Conservation (phyloP, 2,113 vertebrate species). For the Pseudois nayaur region DNA sequence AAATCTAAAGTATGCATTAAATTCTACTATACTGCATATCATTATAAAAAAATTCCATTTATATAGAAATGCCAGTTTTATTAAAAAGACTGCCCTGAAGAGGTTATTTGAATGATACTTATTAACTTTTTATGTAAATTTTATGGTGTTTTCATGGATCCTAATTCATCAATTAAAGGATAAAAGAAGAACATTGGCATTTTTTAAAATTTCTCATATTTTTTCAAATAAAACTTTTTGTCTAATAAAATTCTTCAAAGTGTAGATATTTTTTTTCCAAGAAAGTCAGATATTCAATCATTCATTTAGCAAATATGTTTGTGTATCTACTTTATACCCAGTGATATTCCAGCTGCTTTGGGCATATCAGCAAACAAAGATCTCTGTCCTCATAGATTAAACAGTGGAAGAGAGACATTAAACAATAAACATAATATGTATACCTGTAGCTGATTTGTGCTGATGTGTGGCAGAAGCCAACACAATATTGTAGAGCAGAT, state of each 20-base stretch:
- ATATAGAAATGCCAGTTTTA: slow-evolving; percentile 63
- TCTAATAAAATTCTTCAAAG: slow-evolving; percentile 51
- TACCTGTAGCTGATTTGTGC: background rate
- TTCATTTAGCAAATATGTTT: slow-evolving; percentile 7
- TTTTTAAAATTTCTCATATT: background rate
- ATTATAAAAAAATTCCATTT: slow-evolving; percentile 56
- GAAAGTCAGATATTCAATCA: slow-evolving; percentile 10
- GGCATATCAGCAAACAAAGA: background rate
- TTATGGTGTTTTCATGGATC: slow-evolving; percentile 53
- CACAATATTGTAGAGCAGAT: background rate
- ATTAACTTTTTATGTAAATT: slow-evolving; percentile 64
- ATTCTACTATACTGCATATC: slow-evolving; percentile 47
- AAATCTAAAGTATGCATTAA: slow-evolving; percentile 60
- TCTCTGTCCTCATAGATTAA: background rate
- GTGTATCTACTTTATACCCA: background rate
- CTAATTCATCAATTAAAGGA: slow-evolving; percentile 59
- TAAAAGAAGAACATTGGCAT: background rate
- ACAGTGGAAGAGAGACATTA: background rate
- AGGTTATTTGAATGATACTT: slow-evolving; percentile 57
- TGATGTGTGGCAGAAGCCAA: background rate
- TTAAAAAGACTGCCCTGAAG: slow-evolving; percentile 61
- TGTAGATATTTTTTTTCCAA: slow-evolving; percentile 33
- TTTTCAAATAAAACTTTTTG: slow-evolving; percentile 45
- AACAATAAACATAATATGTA: background rate
- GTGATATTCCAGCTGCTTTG: background rate